phyloP scores from a whole-genome alignment of 2,797 vertebrate genomes.

The Clamator glandarius region DNA sequence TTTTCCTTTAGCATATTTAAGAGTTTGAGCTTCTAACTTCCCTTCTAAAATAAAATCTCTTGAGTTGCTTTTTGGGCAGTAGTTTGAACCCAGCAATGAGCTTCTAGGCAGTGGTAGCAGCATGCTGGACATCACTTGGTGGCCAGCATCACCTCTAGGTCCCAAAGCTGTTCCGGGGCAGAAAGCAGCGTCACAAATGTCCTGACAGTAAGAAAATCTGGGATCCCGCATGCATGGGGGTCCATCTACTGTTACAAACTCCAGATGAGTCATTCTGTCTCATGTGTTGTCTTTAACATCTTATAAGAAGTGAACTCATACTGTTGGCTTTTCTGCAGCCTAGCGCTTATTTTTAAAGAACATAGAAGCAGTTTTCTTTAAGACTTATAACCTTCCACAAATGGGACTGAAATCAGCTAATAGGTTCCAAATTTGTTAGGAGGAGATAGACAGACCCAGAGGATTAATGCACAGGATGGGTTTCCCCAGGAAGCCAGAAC shows the following conservation, averaged over 20 bases:
- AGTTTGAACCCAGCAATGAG: not conserved
- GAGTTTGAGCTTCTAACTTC: not conserved
- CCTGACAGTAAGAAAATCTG: not conserved
- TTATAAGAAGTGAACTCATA: fast-evolving
- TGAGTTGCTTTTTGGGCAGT: not conserved
- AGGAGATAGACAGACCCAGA: not conserved
- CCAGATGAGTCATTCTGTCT: not conserved
- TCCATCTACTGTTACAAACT: not conserved
- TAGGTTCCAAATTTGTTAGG: not conserved
- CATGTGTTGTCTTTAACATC: not conserved
- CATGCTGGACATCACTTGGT: not conserved
- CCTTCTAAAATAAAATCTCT: not conserved
- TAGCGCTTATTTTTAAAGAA: not conserved
- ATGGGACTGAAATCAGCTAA: not conserved
- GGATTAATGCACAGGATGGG: not conserved
- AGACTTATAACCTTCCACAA: not conserved
- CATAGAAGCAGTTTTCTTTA: not conserved
- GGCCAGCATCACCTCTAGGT: not conserved
- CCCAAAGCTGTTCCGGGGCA: not conserved
- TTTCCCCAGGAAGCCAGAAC: not conserved
- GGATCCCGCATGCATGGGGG: fast-evolving
- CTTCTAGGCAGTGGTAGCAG: fast-evolving
- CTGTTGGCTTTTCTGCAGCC: not conserved
- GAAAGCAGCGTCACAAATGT: fast-evolving
- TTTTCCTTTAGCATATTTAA: not conserved